A percentile compares a stretch with the other conserved stretches of the same genome.
These are phyloP conservation scores for Polypterus senegalus DNA, from an alignment of 2,113 vertebrate genomes.

Conservation along the genomic window DNA sequence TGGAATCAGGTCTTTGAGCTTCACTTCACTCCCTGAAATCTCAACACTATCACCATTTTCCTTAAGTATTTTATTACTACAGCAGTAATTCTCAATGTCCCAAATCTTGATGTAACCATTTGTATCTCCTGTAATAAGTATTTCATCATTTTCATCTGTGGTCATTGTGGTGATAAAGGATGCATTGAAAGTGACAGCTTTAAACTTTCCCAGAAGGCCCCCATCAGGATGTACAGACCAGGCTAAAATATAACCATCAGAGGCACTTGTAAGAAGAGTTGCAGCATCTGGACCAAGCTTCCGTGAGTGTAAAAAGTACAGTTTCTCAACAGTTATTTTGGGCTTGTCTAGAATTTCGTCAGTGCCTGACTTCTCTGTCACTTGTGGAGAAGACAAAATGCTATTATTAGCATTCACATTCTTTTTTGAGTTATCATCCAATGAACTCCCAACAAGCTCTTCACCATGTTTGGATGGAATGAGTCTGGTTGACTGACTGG, in stretches of 20 bases:
- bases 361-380: background rate
- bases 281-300: slow-evolving; percentile 18
- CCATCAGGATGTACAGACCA: slow-evolving; percentile 24
- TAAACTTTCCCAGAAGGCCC: slow-evolving; percentile 32
- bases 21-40: background rate
- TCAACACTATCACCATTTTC: background rate
- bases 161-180: slow-evolving; percentile 17
- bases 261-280: slow-evolving; percentile 19
- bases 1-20: slow-evolving; percentile 23
- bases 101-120: slow-evolving; percentile 40
- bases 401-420: too few species aligned
- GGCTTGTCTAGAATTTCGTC: slow-evolving; percentile 16
- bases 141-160: slow-evolving; percentile 17
- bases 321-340: slow-evolving; percentile 15
- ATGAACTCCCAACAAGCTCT: too few species aligned
- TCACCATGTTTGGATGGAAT: too few species aligned
- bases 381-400: too few species aligned
- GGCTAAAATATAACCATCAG: slow-evolving; percentile 18
- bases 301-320: slow-evolving; percentile 25
- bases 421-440: too few species aligned
- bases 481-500: too few species aligned
- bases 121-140: slow-evolving; percentile 27
- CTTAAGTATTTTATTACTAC: background rate
- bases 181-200: background rate
- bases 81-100: slow-evolving; percentile 42